Percentiles rank a stretch among this genome's conserved stretches.
These are phyloP conservation scores for Vesta saturnalis DNA, from an alignment of 2,888 invertebrate genomes.

Conservation along the genomic window DNA sequence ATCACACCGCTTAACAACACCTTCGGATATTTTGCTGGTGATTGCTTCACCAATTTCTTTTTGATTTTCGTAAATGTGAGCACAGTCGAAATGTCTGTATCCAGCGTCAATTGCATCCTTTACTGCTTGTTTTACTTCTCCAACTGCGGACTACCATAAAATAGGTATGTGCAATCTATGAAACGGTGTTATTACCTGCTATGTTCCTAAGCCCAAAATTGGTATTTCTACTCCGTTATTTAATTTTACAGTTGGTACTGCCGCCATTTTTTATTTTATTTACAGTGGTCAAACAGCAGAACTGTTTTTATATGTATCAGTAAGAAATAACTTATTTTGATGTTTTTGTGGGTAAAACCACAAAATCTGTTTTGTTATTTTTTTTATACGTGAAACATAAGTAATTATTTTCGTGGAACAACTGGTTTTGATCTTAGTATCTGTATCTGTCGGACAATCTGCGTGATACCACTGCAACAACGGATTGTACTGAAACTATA, in stretches of 20 bases:
- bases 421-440: too few relatives aligned
- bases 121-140: constrained; percentile 68
- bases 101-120: constrained; percentile 75
- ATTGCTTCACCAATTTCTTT: constrained; percentile 73
- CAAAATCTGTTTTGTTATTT: too few relatives aligned
- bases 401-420: too few relatives aligned
- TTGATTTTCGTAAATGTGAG: constrained; percentile 72
- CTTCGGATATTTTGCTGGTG: constrained; percentile 69
- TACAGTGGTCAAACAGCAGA: too few relatives aligned
- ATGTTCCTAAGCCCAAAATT: constrained; percentile 71
- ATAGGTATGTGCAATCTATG: constrained; percentile 20
- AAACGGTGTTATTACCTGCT: constrained; percentile 64
- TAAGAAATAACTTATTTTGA: too few relatives aligned
- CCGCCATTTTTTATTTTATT: too few relatives aligned
- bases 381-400: too few relatives aligned
- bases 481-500: too few relatives aligned
- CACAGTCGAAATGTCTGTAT: constrained; percentile 77
- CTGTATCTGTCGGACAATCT: too few relatives aligned
- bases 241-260: constrained; percentile 58
- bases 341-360: too few relatives aligned
- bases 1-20: constrained; percentile 73
- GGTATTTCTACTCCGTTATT: constrained; percentile 69
- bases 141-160: constrained; percentile 66
- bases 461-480: too few relatives aligned
- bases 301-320: too few relatives aligned